Evolutionary conservation across 1,140 invertebrate genomes (phyloP), one percentile per base, ranked within the genome.

Genomic region (Aphelinus atriplicis): DNA sequence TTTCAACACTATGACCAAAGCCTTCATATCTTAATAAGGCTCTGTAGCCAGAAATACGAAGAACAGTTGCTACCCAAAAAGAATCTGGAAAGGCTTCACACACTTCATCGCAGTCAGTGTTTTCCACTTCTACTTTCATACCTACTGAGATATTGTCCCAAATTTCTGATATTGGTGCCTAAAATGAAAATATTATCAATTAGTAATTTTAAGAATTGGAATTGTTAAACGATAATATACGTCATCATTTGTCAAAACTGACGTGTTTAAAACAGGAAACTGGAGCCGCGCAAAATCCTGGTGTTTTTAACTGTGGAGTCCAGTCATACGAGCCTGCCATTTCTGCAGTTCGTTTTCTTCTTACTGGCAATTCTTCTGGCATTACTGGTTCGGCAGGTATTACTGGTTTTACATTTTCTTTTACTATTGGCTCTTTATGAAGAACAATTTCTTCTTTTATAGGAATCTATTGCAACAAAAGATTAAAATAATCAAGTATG

Each of bases 51-150:
- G 94, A 94, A 76, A 98, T 93, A 84, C 94, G 93, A 48, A 97
- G 89, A 47, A 98, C 96, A 72, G 95, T 96, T 57, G 97, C 96
- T 61, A 98, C 96, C 97, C 97, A 99, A 88, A 96, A 98, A 7
- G 94, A 95, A 81, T 95, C 94, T 55, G 93, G 92, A 80, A 92
- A 93, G 82, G 89, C 92, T 76, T 94, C 93, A 43, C 93, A 92
- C 75, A 92, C 90, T 82, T 93, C 93, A 84, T 95, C 94, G 84
- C 93, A 94, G 86, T 98, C 96, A 7, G 92, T 94, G 87, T 97
- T 98, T 82, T 96, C 94, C 1, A 98, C 95, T 89, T 98, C 97
- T 0, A 98, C 94, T 88, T 98, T 98, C 94, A 98, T 97, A 42
- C 96, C 96, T 73, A 95, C 93, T 77, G 94, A 94, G 72, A 98